These are phyloP conservation scores for Drosophila teissieri DNA, from an alignment of 1,140 invertebrate species.

Conservation along the genomic window DNA sequence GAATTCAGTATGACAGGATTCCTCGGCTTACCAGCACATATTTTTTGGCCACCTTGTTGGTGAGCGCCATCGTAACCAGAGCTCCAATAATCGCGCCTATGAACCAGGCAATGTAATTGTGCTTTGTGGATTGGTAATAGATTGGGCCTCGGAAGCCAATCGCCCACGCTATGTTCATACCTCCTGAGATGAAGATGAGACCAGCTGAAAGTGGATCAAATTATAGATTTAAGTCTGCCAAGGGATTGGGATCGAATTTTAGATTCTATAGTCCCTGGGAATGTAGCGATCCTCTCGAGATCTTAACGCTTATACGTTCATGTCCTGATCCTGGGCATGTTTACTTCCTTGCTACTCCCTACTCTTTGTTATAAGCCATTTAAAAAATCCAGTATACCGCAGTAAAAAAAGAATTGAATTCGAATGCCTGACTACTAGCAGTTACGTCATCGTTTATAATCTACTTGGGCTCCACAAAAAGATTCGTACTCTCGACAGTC, in stretches of 20 bases:
- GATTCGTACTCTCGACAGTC: neutral
- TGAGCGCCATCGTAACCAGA: conserved; percentile 26
- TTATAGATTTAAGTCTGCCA: neutral
- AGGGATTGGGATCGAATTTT: too few relatives aligned
- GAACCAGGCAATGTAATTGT: conserved; percentile 61
- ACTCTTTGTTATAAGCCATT: too few relatives aligned
- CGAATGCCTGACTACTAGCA: neutral
- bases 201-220: conserved; percentile 23
- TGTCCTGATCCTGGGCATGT: too few relatives aligned
- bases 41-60: conserved; percentile 62
- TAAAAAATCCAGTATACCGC: too few relatives aligned
- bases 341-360: too few relatives aligned
- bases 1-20: too few relatives aligned
- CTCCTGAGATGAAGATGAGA: conserved; percentile 66
- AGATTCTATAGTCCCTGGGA: too few relatives aligned
- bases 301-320: too few relatives aligned
- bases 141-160: conserved; percentile 37
- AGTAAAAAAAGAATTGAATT: neutral
- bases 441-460: conserved; percentile 21
- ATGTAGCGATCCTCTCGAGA: too few relatives aligned
- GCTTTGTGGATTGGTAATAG: neutral
- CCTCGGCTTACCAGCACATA: conserved; percentile 41
- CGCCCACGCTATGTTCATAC: conserved; percentile 73
- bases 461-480: conserved; percentile 8
- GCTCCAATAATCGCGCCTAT: conserved; percentile 67